Evolutionary conservation across 2,113 vertebrate genomes (phyloP).

Genomic region (Alligator mississippiensis): DNA sequence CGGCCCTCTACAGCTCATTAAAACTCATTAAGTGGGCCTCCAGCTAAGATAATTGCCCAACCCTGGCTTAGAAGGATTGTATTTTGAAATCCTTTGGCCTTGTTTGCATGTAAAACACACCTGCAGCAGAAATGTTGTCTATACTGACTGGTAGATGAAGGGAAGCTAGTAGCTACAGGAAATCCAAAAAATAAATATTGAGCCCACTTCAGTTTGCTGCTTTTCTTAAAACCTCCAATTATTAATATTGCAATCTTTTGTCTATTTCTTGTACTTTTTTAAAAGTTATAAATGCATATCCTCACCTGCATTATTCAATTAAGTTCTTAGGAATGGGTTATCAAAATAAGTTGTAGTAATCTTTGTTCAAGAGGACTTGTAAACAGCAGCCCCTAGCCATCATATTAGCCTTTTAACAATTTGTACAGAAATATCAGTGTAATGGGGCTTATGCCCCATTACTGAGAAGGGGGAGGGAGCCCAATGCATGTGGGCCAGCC

Average conservation of each 20-base stretch:
- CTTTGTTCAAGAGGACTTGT: accelerated
- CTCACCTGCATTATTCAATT: neutral
- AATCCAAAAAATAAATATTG: neutral
- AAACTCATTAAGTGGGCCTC: no score
- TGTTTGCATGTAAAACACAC: neutral
- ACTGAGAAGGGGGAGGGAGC: no score
- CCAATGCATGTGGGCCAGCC: no score
- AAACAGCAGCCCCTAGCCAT: neutral
- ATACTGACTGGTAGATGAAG: neutral
- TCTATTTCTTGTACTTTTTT: neutral
- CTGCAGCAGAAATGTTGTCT: accelerated
- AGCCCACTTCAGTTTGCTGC: accelerated
- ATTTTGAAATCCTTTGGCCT: neutral
- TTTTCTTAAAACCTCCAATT: neutral
- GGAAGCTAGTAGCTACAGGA: neutral
- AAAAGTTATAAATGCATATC: neutral
- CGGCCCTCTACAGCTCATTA: no score
- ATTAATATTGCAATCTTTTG: neutral
- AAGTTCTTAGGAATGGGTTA: neutral
- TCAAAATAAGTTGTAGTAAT: neutral
- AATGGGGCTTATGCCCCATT: no score
- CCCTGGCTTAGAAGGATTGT: neutral
- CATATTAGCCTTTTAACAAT: neutral
- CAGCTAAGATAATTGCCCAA: no score
- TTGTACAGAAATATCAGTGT: neutral